Evolutionary conservation across 2,888 invertebrate species (phyloP), one percentile per base, ranked within the genome.

Genomic region (Diabrotica balteata): DNA sequence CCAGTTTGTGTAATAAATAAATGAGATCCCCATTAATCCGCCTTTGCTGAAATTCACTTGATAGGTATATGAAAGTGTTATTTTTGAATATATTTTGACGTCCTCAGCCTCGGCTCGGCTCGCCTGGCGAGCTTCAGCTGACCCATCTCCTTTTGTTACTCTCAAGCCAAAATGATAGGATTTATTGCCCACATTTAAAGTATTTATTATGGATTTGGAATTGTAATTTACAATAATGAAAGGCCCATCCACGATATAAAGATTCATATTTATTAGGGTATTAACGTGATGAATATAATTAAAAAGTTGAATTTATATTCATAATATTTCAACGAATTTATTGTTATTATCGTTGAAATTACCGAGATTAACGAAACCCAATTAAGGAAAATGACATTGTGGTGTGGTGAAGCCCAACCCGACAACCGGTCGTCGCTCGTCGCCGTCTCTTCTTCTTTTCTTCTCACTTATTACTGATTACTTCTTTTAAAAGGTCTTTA

Each of bases 151-250:
- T 72, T 71, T 75, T 73, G 68, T 72, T 73, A 69, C 72, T 77
- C 71, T 71, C 68, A 64, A 71, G 72, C 55, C 45, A 57, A 78
- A 77, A 76, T 76, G 78, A 78, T 76, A 75, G 77, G 80, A 80
- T 80, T 80, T 80, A 80, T 80, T 76, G 76, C 76, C 69, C 58
- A 76, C 77, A 78, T 80, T 79, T 78, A 79, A 80, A 79, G 77
- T 80, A 80, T 80, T 80, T 80, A 80, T 80, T 78, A 76, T 74
- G 79, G 80, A 80, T 80, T 79, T 79, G 76, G 78, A 76, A 74
- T 77, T 78, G 79, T 80, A 80, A 80, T 78, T 79, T 78, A 79
- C 76, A 75, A 74, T 78, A 79, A 79, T 78, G 78, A 72, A 79
- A 78, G 78, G 74, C 73, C 76, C 73, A 72, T 71, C 72, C 73